Percentiles rank a stretch among this genome's conserved stretches.
These are phyloP conservation scores for Corythornis madagascariensis DNA, from an alignment of 2,113 vertebrate species.

Conservation along the genomic window DNA sequence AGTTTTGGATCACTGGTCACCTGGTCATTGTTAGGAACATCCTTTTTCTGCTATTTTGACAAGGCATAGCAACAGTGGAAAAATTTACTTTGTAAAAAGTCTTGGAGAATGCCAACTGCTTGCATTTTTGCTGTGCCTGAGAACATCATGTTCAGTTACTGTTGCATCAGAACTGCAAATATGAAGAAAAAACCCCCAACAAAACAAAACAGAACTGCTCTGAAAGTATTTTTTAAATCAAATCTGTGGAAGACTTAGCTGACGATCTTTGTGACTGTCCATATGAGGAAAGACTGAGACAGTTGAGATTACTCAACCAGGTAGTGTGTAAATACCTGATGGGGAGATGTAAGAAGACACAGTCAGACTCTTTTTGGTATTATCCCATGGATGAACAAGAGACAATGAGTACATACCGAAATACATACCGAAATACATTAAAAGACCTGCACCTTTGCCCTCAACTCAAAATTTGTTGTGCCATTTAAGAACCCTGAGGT, in stretches of 20 bases:
- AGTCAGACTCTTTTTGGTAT: neutral
- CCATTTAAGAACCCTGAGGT: neutral
- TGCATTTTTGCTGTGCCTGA: neutral
- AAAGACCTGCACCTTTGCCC: neutral
- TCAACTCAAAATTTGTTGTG: neutral
- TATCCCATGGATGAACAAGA: neutral
- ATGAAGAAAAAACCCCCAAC: neutral
- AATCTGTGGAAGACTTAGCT: neutral
- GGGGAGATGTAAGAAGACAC: neutral
- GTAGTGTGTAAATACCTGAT: neutral
- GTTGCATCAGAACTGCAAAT: neutral
- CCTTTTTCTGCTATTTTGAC: neutral
- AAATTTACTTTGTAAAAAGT: neutral
- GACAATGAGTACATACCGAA: neutral
- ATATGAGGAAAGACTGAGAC: neutral
- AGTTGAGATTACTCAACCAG: neutral
- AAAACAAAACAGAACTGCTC: neutral
- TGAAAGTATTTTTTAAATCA: neutral
- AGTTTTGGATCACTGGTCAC: neutral
- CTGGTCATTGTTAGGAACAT: neutral
- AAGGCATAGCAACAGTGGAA: neutral
- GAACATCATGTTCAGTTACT: neutral
- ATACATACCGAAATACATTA: neutral
- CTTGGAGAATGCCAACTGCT: neutral
- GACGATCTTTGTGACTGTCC: neutral